A percentile compares a stretch with the other conserved stretches of the same genome.
phyloP scores from a whole-genome alignment of 2,113 vertebrate genomes.

The Nothocercus julius region DNA sequence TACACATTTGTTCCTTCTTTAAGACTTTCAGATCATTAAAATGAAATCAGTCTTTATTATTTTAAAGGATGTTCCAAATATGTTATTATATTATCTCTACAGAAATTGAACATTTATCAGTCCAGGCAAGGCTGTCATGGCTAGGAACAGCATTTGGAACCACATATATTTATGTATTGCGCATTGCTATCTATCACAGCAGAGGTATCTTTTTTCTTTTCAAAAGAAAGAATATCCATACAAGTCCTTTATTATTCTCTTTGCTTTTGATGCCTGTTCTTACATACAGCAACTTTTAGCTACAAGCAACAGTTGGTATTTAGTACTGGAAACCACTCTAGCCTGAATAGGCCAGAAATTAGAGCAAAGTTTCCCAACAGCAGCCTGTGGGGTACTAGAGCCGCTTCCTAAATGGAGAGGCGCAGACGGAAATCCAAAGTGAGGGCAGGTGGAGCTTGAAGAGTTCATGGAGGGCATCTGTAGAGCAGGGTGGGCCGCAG shows the following conservation, averaged over 20 bases:
- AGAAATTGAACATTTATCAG: slow-evolving; percentile 31
- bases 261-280: not conserved
- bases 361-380: not conserved
- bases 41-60: slow-evolving; percentile 17
- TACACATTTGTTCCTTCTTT: slow-evolving; percentile 24
- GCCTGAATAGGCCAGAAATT: not conserved
- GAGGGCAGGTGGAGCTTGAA: not conserved
- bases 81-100: slow-evolving; percentile 16
- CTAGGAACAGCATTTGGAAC: slow-evolving; percentile 7
- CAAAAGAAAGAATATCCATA: not conserved
- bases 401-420: not conserved
- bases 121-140: not conserved
- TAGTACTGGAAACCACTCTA: not conserved
- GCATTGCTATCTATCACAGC: not conserved
- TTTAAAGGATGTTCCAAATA: slow-evolving; percentile 50
- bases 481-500: not conserved
- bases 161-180: not conserved
- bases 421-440: not conserved
- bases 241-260: not conserved
- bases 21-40: slow-evolving; percentile 29
- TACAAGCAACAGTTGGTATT: not conserved
- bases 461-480: not conserved
- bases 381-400: not conserved
- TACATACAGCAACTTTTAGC: not conserved
- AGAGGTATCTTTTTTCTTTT: slow-evolving; percentile 7